Evolutionary conservation across 2,113 vertebrate species (phyloP).

Genomic region (Plectropomus leopardus): DNA sequence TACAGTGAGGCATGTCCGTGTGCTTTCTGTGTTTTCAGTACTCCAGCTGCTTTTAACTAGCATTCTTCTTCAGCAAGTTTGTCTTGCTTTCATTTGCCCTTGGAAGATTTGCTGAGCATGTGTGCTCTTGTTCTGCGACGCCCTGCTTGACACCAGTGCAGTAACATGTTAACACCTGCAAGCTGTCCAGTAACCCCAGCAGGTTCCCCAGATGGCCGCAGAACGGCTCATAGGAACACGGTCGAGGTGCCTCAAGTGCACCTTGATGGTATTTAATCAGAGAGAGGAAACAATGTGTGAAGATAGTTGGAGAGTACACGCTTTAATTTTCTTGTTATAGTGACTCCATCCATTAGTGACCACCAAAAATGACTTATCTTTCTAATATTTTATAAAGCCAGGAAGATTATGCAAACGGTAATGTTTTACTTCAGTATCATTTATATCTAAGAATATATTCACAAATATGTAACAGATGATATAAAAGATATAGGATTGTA

Average conservation of each 20-base stretch:
- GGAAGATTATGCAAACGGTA: no score
- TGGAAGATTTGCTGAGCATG: conserved; percentile 24
- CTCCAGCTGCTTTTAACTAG: background rate
- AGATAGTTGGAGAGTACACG: background rate
- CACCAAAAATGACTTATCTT: no score
- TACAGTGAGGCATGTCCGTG: background rate
- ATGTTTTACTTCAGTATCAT: no score
- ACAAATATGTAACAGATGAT: no score
- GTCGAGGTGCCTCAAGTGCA: background rate
- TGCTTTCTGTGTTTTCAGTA: background rate
- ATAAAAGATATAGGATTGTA: no score
- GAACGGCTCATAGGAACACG: conserved; percentile 5
- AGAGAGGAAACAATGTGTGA: background rate
- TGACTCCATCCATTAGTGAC: no score
- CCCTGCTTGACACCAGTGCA: conserved; percentile 10
- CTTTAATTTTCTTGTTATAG: background rate
- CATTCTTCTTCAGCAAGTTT: conserved; percentile 1
- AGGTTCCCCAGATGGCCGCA: conserved; percentile 1
- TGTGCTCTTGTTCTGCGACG: conserved; percentile 25
- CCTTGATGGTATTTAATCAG: background rate
- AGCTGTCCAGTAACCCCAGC: background rate
- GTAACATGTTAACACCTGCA: conserved; percentile 21
- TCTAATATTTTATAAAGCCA: no score
- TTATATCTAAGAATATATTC: no score
- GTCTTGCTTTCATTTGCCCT: background rate